Conservation (phyloP, 2,888 invertebrate species). For the Prosapia bicincta region DNA sequence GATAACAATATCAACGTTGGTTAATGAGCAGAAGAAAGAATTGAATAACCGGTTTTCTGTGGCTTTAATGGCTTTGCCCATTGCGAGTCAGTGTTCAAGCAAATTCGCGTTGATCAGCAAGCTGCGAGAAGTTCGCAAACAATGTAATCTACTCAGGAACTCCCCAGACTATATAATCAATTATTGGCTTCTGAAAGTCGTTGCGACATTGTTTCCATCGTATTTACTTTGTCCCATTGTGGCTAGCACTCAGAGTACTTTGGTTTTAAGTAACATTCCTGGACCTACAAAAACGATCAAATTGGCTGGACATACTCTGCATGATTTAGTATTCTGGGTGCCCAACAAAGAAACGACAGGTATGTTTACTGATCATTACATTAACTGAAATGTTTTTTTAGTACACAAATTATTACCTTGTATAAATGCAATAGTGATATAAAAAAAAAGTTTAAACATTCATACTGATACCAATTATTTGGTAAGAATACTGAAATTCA, state of each 20-base stretch:
- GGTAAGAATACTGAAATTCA: too few species aligned
- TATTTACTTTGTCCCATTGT: conserved; percentile 46
- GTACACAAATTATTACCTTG: too few species aligned
- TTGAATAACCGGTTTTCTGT: conserved; percentile 52
- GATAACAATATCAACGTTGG: conserved; percentile 14
- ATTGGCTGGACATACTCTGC: conserved; percentile 47
- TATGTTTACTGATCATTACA: too few species aligned
- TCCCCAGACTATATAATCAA: conserved; percentile 51
- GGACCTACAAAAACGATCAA: conserved; percentile 49
- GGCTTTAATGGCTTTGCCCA: conserved; percentile 50
- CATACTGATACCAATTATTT: too few species aligned
- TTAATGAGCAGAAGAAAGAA: conserved; percentile 19
- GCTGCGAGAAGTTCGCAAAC: conserved; percentile 28
- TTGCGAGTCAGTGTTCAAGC: conserved; percentile 40
- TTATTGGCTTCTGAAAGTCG: conserved; percentile 50
- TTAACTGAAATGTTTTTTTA: too few species aligned
- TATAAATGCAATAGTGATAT: too few species aligned
- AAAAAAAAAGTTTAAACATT: too few species aligned
- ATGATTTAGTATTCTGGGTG: conserved; percentile 52
- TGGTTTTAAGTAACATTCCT: conserved; percentile 53
- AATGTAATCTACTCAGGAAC: conserved; percentile 45
- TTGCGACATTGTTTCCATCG: conserved; percentile 49
- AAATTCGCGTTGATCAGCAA: conserved; percentile 24
- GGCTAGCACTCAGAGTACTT: conserved; percentile 49
- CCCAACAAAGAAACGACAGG: conserved; percentile 54